Base-by-base conservation (phyloP, 2,888 invertebrate genomes). In the Caenorhabditis sinica region DNA sequence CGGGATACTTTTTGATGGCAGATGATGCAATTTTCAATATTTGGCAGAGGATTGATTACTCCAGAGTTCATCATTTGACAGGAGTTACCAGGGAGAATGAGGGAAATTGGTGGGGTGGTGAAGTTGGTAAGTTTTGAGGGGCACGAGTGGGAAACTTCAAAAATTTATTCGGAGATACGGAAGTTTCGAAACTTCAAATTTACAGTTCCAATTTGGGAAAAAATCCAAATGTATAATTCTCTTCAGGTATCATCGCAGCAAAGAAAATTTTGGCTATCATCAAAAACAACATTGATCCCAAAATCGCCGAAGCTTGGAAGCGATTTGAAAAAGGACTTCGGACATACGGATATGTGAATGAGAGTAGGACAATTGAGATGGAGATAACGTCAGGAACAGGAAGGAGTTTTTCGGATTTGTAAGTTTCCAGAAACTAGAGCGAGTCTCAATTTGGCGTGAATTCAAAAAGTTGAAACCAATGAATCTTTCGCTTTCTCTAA, bases 1-100 rank as follows among this genome's bases (percentile, higher is more conserved):
- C 71, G 17, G 85, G 85, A 4, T 82, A 82, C 23, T 73, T 69
- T 45, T 20, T 74, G 53, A 53, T 85, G 76, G 43, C 81, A 0
- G 85, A 85, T 43, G 85, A 85, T 45, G 3, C 68, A 1, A 25
- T 69, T 28, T 85, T 77, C 77, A 85, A 85, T 43, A 71, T 85
- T 45, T 85, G 85, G 85, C 80, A 81, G n/a, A 61, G 45, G 28
- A 68, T 85, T 15, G 81, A 83, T 51, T 83, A 61, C 28, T 43
- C 40, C 20, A 63, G 77, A 49, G 83, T 77, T 40, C 61, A 60
- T 43, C 68, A 72, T 43, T 6, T 72, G 13, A 40, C n/a, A 6
- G 61, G 61, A 23, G n/a, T 53, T 20, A 53, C n/a, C 8, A 2
- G 40, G 17, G 33, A 63, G 28, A 25, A 60, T n/a, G 8, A n/a